Evolutionary conservation across 2,113 vertebrate species (phyloP), one percentile per base, ranked within the genome.

Genomic region (Capreolus pygargus): DNA sequence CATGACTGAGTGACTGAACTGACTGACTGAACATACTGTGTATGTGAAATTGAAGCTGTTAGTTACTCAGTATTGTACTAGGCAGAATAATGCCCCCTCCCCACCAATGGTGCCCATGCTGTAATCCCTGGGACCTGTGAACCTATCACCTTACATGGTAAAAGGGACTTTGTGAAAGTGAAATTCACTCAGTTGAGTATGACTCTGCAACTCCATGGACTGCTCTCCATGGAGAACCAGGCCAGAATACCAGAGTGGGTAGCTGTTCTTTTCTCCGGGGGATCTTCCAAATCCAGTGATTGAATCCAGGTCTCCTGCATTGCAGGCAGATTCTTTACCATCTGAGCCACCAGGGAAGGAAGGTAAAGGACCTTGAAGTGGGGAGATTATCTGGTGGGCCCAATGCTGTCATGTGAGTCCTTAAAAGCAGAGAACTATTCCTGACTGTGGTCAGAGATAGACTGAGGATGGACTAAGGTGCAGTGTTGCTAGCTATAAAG

Each of bases 371-470:
- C 28, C 25, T 92, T 83, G 70, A 79, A 23, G 8, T 78, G 74
- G 89, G 50, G 30, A 86, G 74, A 79, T 79, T 61, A 61, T 90
- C 36, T 21, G 3, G 16, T 83, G 64, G 19, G 14, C 52, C 64
- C 60, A 54, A 0, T 30, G 30, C 82, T 91, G 21, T 87, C 30
- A 89, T 12, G 25, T 16, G 11, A 36, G 47, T 67, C 25, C n/a
- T 85, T 96, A 33, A 60, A 79, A 74, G 54, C 45, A 76, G 60
- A 91, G 64, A 47, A 33, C 14, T 82, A 33, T 76, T 95, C 47
- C 30, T 67, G 23, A 30, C 45, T 95, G 12, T 83, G 17, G 15
- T 74, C 23, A 79, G 82, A 76, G 81, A 60, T 45, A 50, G 52
- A 33, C 36, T 52, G 28, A 81, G 36, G 30, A 28, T 30, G n/a